A percentile compares a stretch with the other conserved stretches of the same genome.
Conservation (phyloP, 2,888 invertebrate species). For the Drosophila formosana region DNA sequence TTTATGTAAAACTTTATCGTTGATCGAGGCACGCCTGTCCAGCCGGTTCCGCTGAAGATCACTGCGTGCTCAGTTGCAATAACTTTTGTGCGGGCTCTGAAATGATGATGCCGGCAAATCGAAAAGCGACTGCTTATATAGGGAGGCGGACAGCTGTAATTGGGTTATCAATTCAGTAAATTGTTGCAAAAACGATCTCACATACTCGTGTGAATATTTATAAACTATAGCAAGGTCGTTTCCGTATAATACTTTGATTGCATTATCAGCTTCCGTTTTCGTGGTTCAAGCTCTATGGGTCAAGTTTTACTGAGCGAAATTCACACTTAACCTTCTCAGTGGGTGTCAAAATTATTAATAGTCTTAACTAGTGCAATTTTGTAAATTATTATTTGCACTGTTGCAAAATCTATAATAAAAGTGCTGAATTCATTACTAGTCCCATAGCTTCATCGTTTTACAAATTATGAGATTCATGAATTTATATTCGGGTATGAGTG, state of each 20-base stretch:
- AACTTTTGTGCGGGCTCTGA: slow-evolving; percentile 29
- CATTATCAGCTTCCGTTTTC: slow-evolving; percentile 61
- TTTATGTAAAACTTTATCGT: slow-evolving; percentile 23
- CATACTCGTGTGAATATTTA: neutral
- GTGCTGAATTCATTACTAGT: too few species aligned
- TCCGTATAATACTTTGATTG: slow-evolving; percentile 49
- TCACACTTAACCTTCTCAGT: neutral
- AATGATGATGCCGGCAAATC: slow-evolving; percentile 28
- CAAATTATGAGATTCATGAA: too few species aligned
- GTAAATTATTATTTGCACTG: too few species aligned
- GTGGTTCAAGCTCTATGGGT: slow-evolving; percentile 49
- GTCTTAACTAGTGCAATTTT: neutral
- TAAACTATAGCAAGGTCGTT: slow-evolving; percentile 46
- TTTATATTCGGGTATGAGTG: too few species aligned
- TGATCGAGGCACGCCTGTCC: slow-evolving; percentile 59
- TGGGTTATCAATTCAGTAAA: slow-evolving; percentile 48
- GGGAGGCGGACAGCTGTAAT: slow-evolving; percentile 15
- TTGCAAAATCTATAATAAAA: too few species aligned
- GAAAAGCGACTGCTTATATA: slow-evolving; percentile 50
- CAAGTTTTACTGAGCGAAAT: slow-evolving; percentile 14
- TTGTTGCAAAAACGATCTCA: slow-evolving; percentile 34
- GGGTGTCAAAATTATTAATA: neutral
- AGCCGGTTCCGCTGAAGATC: slow-evolving; percentile 49
- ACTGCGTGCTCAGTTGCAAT: slow-evolving; percentile 67
- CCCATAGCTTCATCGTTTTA: too few species aligned